Base-by-base conservation (phyloP, 2,888 invertebrate genomes). In the Phorcus lineatus region DNA sequence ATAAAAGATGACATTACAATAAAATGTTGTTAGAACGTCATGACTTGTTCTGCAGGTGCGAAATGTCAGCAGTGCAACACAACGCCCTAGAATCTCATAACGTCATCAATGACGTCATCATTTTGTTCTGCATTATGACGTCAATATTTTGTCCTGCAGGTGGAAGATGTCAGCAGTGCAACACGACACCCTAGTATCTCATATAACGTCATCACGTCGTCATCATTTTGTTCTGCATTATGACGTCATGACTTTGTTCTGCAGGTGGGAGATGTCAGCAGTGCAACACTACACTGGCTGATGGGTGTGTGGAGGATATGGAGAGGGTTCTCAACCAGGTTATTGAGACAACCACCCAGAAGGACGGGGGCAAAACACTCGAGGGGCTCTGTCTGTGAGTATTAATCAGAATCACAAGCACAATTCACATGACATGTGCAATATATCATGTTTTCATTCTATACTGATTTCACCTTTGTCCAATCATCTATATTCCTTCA, bases 371-470 rank as follows among this genome's bases (percentile, higher is more conserved):
- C 6, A 80, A 80, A 36, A 66, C 77, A 6, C 77, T 85, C 24
- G 84, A 85, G 40, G 55, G 79, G 13, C 74, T 85, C 40, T 85
- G 85, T 78, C 74, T 85, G 85, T 85, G 76, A 84, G 85, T 85
- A 31, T 19, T 13, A 2, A n/a, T n/a, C 7, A 4, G 36, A 17
- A 55, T 19, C 55, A 17, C 4, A 3, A n/a, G 55, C 55, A 55
- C 36, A n/a, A n/a, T n/a, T n/a, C n/a, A n/a, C n/a, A n/a, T n/a
- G n/a, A n/a, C n/a, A n/a, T n/a, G n/a, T n/a, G n/a, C n/a, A n/a
- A n/a, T n/a, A n/a, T n/a, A n/a, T n/a, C n/a, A n/a, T n/a, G n/a
- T n/a, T n/a, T 4, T 36, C 36, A 36, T 36, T 36, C 36, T 36
- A n/a, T n/a, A n/a, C n/a, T n/a, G n/a, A n/a, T n/a, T 36, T 36